phyloP scores from a whole-genome alignment of 2,797 vertebrate species.

The Epinephelus malabaricus region DNA sequence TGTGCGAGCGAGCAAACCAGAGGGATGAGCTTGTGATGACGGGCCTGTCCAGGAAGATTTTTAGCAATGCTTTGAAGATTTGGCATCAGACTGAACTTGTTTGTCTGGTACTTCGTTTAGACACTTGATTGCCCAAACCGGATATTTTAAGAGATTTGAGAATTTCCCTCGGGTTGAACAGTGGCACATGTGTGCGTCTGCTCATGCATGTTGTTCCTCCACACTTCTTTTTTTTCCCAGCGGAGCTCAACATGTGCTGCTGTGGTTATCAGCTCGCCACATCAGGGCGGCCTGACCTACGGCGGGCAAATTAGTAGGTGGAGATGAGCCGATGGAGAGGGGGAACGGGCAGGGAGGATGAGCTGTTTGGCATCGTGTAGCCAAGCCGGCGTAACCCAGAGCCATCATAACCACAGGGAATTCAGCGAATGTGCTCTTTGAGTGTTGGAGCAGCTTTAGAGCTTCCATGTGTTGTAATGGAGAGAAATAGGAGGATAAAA shows the following conservation, averaged over 20 bases:
- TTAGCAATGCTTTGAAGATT: slow-evolving; percentile 59
- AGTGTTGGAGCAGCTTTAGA: slow-evolving; percentile 44
- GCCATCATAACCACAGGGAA: slow-evolving; percentile 61
- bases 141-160: slow-evolving; percentile 32
- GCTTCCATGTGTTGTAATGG: slow-evolving; percentile 55
- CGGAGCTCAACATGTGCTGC: slow-evolving; percentile 63
- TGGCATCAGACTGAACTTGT: slow-evolving; percentile 39
- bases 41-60: slow-evolving; percentile 49
- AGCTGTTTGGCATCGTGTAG: slow-evolving; percentile 56
- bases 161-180: not conserved
- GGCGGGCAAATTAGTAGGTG: slow-evolving; percentile 77
- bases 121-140: slow-evolving; percentile 2
- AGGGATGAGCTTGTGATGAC: slow-evolving; percentile 76
- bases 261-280: slow-evolving; percentile 61
- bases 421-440: slow-evolving; percentile 48
- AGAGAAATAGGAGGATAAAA: slow-evolving; percentile 4
- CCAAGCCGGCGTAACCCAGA: slow-evolving; percentile 54
- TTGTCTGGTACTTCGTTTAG: slow-evolving; percentile 46
- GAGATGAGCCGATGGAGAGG: slow-evolving; percentile 64
- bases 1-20: slow-evolving; percentile 28
- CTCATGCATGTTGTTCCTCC: slow-evolving; percentile 27
- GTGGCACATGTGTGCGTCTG: slow-evolving; percentile 19
- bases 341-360: slow-evolving; percentile 53
- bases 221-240: slow-evolving; percentile 17
- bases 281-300: slow-evolving; percentile 63